These are phyloP conservation scores for Leptopilina boulardi DNA, from an alignment of 1,140 invertebrate genomes.

Conservation along the genomic window DNA sequence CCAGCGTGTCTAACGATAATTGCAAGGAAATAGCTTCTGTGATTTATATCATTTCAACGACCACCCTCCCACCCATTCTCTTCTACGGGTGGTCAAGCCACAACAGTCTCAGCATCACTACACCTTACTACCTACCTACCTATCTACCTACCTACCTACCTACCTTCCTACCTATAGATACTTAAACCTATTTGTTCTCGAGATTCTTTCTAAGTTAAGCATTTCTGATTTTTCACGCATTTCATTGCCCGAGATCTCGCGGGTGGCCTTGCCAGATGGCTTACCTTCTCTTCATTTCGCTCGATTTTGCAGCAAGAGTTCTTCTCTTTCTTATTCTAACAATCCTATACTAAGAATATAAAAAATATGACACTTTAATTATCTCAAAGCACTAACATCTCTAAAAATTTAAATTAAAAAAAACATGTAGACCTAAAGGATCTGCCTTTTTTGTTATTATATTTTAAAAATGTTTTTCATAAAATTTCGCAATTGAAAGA, in stretches of 20 bases:
- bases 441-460: too few relatives aligned
- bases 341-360: background rate
- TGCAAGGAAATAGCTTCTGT: slow-evolving; percentile 55
- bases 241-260: slow-evolving; percentile 24
- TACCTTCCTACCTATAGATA: slow-evolving; percentile 27
- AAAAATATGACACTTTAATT: background rate
- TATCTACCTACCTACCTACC: background rate
- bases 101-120: slow-evolving; percentile 41
- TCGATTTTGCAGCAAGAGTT: slow-evolving; percentile 26
- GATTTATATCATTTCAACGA: slow-evolving; percentile 55
- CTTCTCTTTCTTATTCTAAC: background rate
- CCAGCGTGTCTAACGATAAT: slow-evolving; percentile 59
- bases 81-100: slow-evolving; percentile 34
- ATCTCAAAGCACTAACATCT: background rate
- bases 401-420: too few relatives aligned
- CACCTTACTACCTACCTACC: slow-evolving; percentile 41
- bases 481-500: too few relatives aligned
- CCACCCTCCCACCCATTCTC: slow-evolving; percentile 50
- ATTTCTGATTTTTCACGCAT: slow-evolving; percentile 61
- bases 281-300: slow-evolving; percentile 20
- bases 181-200: slow-evolving; percentile 46
- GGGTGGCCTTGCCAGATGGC: slow-evolving; percentile 26
- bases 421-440: too few relatives aligned
- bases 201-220: slow-evolving; percentile 51
- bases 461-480: too few relatives aligned